A percentile compares a stretch with the other conserved stretches of the same genome.
phyloP scores from a whole-genome alignment of 2,888 invertebrate genomes.

The Helicoverpa assulta region DNA sequence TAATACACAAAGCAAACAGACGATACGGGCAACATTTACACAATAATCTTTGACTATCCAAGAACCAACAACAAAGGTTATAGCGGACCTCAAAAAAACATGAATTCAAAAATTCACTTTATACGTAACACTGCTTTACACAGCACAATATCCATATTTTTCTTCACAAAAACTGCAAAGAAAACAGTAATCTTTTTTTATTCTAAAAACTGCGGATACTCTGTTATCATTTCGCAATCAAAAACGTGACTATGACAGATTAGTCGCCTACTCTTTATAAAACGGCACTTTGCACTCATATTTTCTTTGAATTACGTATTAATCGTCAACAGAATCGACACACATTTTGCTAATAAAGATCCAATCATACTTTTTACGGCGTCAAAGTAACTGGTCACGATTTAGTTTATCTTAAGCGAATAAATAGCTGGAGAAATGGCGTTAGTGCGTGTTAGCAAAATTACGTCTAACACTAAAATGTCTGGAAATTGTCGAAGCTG shows the following conservation, averaged over 20 bases:
- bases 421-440: constrained; percentile 42
- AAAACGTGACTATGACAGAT: constrained; percentile 63
- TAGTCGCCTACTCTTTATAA: constrained; percentile 44
- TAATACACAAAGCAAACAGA: constrained; percentile 13
- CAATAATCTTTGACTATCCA: not conserved
- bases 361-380: constrained; percentile 53
- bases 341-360: constrained; percentile 62
- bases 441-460: constrained; percentile 40
- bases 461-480: constrained; percentile 26
- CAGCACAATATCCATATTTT: constrained; percentile 22
- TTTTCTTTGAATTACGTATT: constrained; percentile 62
- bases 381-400: constrained; percentile 55
- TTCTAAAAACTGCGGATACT: constrained; percentile 40
- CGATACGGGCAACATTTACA: not conserved
- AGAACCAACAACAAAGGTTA: not conserved
- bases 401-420: constrained; percentile 52
- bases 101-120: not conserved
- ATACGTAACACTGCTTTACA: not conserved
- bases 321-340: constrained; percentile 58
- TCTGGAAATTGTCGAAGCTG: not conserved
- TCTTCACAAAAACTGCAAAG: constrained; percentile 8
- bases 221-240: constrained; percentile 61
- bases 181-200: constrained; percentile 39
- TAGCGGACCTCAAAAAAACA: not conserved
- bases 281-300: constrained; percentile 59